Evolutionary conservation across 2,113 vertebrate genomes (phyloP), one percentile per base, ranked within the genome.

Genomic region (Todiramphus saurophagus): DNA sequence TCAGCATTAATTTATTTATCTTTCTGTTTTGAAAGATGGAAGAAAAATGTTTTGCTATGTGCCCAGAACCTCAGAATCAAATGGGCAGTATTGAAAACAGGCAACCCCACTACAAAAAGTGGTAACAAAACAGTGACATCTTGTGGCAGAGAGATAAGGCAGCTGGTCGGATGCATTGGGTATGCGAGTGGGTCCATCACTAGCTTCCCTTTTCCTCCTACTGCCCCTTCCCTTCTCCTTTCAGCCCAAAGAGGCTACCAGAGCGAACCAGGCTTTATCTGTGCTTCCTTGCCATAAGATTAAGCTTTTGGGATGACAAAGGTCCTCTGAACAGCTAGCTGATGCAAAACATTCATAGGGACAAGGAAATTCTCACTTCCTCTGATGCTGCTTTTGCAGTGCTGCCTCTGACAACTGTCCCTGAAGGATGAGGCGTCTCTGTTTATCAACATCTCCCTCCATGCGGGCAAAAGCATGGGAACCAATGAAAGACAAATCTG

Each of bases 381-480:
- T 99, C 97, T 99, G 99, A 96, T 99, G 99, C 87, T 99, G 99
- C 94, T 99, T 99, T 92, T 99, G 99, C 87, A 99, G 96, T 16
- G 99, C 98, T 39, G 98, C 99, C 87, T 99, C 99, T 0, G 99
- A 99, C 90, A 99, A 97, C 94, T 99, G 99, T 72, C 99, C 99
- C 97, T 99, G 99, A 44, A 99, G 98, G 93, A 99, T 98, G 90
- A 99, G 98, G 91, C 98, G 99, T 68, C 99, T 97, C 95, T 99
- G 99, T 90, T 99, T 99, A 97, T 99, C 99, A 79, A 99, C 98
- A 4, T 99, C 99, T 16, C 99, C 99, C 96, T 99, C 99, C 99
- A 99, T 99, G 43, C 98, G 98, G 67, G 99, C 99, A 85, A 99
- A 99, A 24, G 99, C 99, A 46, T 99, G 99, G 43, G 98, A 99